Evolutionary conservation across 2,797 vertebrate species (phyloP), one percentile per base, ranked within the genome.

Genomic region (Xyrichtys novacula): DNA sequence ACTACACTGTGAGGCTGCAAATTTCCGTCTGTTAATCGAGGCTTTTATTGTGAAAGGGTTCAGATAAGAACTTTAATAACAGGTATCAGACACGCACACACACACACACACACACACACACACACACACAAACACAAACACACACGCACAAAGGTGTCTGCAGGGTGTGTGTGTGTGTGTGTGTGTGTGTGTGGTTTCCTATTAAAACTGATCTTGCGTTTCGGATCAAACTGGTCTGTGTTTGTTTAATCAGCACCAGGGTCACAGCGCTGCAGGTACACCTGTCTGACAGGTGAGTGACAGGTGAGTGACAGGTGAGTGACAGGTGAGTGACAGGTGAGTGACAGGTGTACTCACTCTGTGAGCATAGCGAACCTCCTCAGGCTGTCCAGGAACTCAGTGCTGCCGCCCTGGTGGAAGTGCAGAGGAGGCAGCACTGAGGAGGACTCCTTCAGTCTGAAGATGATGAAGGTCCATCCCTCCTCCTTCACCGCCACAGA

Each of bases 41-140:
- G 59, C 69, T 86, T 90, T 89, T 85, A 91, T 95, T 95, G 95
- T 86, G 91, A 90, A 90, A 88, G 68, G 59, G 58, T 48, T 73
- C 44, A 84, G 96, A 97, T 96, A 96, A 95, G 92, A 96, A 95
- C 93, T 96, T 96, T 96, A 97, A 97, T 97, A 97, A 95, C 76
- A 84, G 88, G 91, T 95, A 95, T 95, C 94, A 4, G 78, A 86
- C 89, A 49, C 2, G 1, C 46, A 15, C 12, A 46, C 22, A 46
- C 43, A 25, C 42, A 34, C 15, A 39, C 14, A n/a, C 39, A 44
- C 20, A 44, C 19, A 95, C 97, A 97, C 93, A 98, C 97, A 25
- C 23, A 23, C 5, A 23, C 20, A 46, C 43, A 47, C 44, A 26
- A 14, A 49, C 17, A 42, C 10, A 19, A 20, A 44, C 43, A 44